Base-by-base conservation (phyloP, 2,888 invertebrate genomes). In the Andrena chrysosceles region DNA sequence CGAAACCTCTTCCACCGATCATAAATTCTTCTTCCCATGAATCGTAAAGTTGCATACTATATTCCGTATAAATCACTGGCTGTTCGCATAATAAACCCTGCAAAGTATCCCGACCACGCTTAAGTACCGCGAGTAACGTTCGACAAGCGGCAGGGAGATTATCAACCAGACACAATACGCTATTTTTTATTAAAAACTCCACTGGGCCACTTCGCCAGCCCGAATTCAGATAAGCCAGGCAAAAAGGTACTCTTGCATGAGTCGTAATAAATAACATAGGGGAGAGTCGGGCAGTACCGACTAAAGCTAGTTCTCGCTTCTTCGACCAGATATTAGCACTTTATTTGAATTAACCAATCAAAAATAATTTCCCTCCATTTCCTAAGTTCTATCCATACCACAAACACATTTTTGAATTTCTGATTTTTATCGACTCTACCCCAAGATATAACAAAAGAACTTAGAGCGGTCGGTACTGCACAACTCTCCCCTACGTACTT, bases 1-100 rank as follows among this genome's bases (percentile, higher is more conserved):
- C 33, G 33, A 29, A 68, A 73, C 63, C 68, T 78, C 48, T 26
- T 49, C 72, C 68, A 48, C n/a, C 54, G 56, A 60, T 78, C 69
- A 31, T 79, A 79, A 72, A 81, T 81, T 59, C 29, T 52, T 10
- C 54, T 26, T 59, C 52, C 54, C 52, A n/a, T 73, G 73, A 70
- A 80, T 79, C 81, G 69, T 64, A 74, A 59, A 81, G 48, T 31
- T 33, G n/a, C 33, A 33, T 56, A 29, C 42, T 16, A 1, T 42
- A 5, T 49, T 48, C 71, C 60, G 66, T 48, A 72, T 63, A 68
- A 81, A 68, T 78, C 68, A 63, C 29, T 49, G 13, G 54, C 8
- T n/a, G 54, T n/a, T 64, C 59, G 59, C 70, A 13, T 56, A 49
- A 54, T 49, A 59, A 52, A 77, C 52, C 52, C 66, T 52, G n/a